phyloP scores from a whole-genome alignment of 2,113 vertebrate species.

The Xerus inauris region DNA sequence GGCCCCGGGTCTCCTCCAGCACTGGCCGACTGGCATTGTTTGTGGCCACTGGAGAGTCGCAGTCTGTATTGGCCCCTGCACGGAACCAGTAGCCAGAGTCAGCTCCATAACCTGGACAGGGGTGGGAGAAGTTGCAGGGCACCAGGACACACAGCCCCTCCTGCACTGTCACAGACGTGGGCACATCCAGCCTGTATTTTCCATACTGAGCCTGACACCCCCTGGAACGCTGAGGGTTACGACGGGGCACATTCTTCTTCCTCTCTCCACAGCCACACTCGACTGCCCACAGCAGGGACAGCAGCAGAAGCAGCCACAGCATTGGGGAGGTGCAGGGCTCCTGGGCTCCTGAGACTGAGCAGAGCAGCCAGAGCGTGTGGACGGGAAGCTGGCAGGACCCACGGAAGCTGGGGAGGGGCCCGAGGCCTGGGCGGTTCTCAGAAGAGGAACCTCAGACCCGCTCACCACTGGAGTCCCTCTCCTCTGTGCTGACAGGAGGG shows the following conservation, averaged over 20 bases:
- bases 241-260: accelerated
- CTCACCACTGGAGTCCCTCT: no score
- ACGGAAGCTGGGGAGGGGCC: no score
- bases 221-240: neutral
- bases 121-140: neutral
- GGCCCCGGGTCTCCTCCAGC: accelerated
- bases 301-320: neutral
- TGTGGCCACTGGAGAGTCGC: accelerated
- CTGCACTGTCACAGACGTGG: accelerated
- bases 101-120: accelerated
- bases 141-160: neutral
- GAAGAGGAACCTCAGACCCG: no score
- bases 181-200: accelerated
- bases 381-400: neutral
- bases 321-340: neutral
- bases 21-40: accelerated
- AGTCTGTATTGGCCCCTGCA: accelerated
- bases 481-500: no score
- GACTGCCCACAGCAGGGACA: neutral
- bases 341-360: neutral
- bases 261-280: accelerated
- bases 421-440: no score
- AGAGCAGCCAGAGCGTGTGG: accelerated
- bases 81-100: neutral
- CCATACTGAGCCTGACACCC: accelerated